These are phyloP conservation scores for Euphydryas editha DNA, from an alignment of 2,888 invertebrate species.

Conservation along the genomic window DNA sequence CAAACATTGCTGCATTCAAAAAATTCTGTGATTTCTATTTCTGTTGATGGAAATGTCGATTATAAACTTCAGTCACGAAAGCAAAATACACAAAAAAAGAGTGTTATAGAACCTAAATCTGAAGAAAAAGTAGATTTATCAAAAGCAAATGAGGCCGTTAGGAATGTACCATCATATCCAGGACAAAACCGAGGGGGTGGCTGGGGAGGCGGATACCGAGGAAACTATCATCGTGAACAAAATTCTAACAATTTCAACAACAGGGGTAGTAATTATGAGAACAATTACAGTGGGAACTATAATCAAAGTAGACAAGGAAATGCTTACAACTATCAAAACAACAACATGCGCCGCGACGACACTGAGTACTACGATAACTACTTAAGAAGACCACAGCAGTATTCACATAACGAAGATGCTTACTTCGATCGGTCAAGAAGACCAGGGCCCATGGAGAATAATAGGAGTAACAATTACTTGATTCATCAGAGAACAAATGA, in stretches of 20 bases:
- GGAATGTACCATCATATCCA: slow-evolving; percentile 86
- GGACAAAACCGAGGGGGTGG: slow-evolving; percentile 81
- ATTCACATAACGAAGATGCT: slow-evolving; percentile 51
- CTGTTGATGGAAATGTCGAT: slow-evolving; percentile 85
- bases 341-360: slow-evolving; percentile 54
- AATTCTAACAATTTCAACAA: slow-evolving; percentile 46
- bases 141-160: slow-evolving; percentile 57
- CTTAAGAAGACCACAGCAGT: slow-evolving; percentile 59
- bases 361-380: slow-evolving; percentile 51
- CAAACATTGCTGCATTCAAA: slow-evolving; percentile 89
- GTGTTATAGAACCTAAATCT: slow-evolving; percentile 24
- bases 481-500: slow-evolving; percentile 37
- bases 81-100: slow-evolving; percentile 26
- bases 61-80: slow-evolving; percentile 64
- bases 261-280: slow-evolving; percentile 46
- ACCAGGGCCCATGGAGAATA: slow-evolving; percentile 37
- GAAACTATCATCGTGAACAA: slow-evolving; percentile 63
- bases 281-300: slow-evolving; percentile 49
- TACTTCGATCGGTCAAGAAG: slow-evolving; percentile 48
- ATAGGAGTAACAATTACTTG: slow-evolving; percentile 39
- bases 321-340: slow-evolving; percentile 41
- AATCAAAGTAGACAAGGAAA: slow-evolving; percentile 49
- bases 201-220: slow-evolving; percentile 73
- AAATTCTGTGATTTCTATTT: slow-evolving; percentile 81
- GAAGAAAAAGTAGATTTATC: slow-evolving; percentile 55